Base-by-base conservation (phyloP, 2,797 vertebrate species). In the Syngnathus rostellatus region DNA sequence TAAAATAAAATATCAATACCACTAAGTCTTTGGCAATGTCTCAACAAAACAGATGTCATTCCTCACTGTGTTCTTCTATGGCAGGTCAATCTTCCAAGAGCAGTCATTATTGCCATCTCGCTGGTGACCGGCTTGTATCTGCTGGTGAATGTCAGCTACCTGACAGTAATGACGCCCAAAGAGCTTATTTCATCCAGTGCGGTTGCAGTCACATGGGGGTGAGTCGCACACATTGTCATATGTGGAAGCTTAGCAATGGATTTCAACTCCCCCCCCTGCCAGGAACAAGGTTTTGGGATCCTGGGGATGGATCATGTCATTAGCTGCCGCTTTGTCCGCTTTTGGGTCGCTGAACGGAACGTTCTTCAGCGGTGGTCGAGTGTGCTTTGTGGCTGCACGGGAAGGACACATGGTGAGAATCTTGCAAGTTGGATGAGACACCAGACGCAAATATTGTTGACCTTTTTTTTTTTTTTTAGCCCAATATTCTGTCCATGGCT, bases 161-260 rank as follows among this genome's bases (percentile, higher is more conserved):
- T 96, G 71, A 88, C 92, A 9, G 93, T 91, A 54, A 88, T 97
- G 92, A 91, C 88, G 0, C 91, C 94, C 0, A 71, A 45, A 40
- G 95, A 98, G 74, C 87, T 96, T 68, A 86, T 94, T 63, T 86
- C 91, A 54, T 94, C 95, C 63, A 89, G 70, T 6, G 92, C 93
- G 0, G 91, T 94, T 19, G 95, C 95, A 0, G 88, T 95, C 72
- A 95, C 90, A 0, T 95, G 94, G 93, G 94, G 94, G 93, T 96
- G 79, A 93, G 91, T 51, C 12, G 19, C 19, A 23, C 10, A 6
- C 10, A 21, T 51, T 6, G 21, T 9, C 8, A 21, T 19, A 2
- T 37, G 12, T 7, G 23, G 23, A 31, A 55, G 11, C 23, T 31
- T 55, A 14, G 23, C 25, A 17, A 8, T 21, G 31, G 17, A 57